These are phyloP conservation scores for Chunga burmeisteri DNA, from an alignment of 2,113 vertebrate genomes.

Conservation along the genomic window DNA sequence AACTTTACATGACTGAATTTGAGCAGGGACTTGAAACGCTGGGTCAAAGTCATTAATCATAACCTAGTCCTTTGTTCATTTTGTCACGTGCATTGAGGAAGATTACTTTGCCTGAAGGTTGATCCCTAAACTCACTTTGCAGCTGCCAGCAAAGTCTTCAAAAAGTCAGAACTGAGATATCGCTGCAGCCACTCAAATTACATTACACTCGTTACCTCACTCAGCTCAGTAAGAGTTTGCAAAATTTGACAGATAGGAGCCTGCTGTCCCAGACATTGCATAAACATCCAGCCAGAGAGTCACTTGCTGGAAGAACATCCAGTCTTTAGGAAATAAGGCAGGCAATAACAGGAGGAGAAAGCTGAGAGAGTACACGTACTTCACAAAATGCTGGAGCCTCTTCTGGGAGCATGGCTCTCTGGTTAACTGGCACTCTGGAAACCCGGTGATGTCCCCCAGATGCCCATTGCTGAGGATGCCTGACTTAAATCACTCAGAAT, in stretches of 20 bases:
- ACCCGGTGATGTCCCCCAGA: background rate
- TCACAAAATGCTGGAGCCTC: background rate
- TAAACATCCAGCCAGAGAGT: background rate
- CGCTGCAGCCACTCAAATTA: background rate
- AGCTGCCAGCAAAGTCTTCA: background rate
- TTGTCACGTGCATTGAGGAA: constrained; percentile 21
- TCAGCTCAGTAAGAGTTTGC: background rate
- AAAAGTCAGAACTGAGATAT: background rate
- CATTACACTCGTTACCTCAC: background rate
- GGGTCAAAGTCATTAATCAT: constrained; percentile 39
- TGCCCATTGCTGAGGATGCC: background rate
- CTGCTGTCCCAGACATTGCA: constrained; percentile 18
- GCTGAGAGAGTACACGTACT: background rate
- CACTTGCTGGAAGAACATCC: constrained; percentile 30
- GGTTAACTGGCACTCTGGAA: background rate
- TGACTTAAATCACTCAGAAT: background rate
- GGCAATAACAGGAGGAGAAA: background rate
- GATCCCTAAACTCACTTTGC: background rate
- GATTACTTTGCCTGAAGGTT: background rate
- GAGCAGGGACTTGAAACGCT: background rate
- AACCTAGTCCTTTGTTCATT: constrained; percentile 19
- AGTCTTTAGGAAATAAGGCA: background rate
- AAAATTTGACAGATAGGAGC: constrained; percentile 6
- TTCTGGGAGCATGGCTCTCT: background rate
- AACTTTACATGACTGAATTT: background rate